Evolutionary conservation across 2,888 invertebrate genomes (phyloP).

Genomic region (Apamea epomidion): DNA sequence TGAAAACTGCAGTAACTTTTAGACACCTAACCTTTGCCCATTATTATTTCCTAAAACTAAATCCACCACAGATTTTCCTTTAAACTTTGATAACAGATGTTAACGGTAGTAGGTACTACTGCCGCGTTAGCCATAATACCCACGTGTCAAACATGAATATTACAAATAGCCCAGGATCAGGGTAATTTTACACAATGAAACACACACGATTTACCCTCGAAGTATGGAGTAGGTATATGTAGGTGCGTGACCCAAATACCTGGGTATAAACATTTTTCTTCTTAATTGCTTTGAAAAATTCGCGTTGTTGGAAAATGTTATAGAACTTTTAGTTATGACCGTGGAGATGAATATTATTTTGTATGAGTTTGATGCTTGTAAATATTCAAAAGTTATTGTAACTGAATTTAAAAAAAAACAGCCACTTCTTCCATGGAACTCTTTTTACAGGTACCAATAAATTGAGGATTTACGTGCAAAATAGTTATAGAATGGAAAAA

Average conservation of each 20-base stretch:
- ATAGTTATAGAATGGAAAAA: not conserved
- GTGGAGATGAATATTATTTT: slow-evolving; percentile 29
- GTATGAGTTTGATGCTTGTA: not conserved
- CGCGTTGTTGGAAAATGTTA: slow-evolving; percentile 39
- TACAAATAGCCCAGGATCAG: slow-evolving; percentile 41
- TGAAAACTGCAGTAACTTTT: not conserved
- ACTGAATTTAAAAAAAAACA: not conserved
- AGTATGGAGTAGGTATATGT: slow-evolving; percentile 23
- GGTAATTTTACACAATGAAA: slow-evolving; percentile 53
- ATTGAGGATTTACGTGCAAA: not conserved
- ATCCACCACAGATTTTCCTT: not conserved
- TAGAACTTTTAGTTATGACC: slow-evolving; percentile 12
- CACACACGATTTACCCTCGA: slow-evolving; percentile 42
- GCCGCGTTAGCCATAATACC: slow-evolving; percentile 29
- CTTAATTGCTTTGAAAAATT: slow-evolving; percentile 63
- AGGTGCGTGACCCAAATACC: slow-evolving; percentile 63
- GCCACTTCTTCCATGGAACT: not conserved
- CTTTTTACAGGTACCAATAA: too few relatives aligned
- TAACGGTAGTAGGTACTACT: slow-evolving; percentile 24
- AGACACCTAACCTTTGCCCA: too few relatives aligned
- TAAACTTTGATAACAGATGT: slow-evolving; percentile 23
- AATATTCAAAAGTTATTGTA: not conserved
- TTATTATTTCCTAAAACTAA: not conserved
- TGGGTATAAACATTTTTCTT: slow-evolving; percentile 56
- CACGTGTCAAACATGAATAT: slow-evolving; percentile 54